Conservation (phyloP, 2,797 vertebrate species). For the Luscinia megarhynchos region DNA sequence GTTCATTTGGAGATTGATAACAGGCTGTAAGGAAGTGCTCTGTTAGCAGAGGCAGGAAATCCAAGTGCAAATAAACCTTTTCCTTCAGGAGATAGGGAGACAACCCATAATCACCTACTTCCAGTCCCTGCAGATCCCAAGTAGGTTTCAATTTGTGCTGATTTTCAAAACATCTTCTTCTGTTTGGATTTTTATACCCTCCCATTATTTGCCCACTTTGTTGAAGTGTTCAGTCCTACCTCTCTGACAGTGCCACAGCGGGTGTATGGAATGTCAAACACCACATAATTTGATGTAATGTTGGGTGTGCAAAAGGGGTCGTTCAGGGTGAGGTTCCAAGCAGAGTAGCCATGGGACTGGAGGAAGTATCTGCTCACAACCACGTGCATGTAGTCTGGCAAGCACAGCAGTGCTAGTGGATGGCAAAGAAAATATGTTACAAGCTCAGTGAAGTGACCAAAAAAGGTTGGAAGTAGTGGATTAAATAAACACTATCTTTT, state of each 20-base stretch:
- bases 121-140: neutral
- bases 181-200: neutral
- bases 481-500: neutral
- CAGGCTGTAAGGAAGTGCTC: neutral
- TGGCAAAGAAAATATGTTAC: neutral
- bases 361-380: conserved; percentile 33
- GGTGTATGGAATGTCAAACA: neutral
- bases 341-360: neutral
- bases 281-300: neutral
- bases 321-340: neutral
- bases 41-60: neutral
- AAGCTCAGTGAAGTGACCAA: neutral
- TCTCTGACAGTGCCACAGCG: neutral
- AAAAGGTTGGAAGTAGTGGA: neutral
- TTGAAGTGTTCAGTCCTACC: neutral
- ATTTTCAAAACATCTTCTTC: neutral
- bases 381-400: neutral
- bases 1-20: neutral
- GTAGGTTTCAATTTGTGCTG: neutral
- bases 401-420: neutral
- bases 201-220: neutral
- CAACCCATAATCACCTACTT: neutral
- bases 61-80: neutral
- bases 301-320: neutral
- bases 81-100: neutral